phyloP scores from a whole-genome alignment of 2,888 invertebrate genomes.

The Pomacea canaliculata region DNA sequence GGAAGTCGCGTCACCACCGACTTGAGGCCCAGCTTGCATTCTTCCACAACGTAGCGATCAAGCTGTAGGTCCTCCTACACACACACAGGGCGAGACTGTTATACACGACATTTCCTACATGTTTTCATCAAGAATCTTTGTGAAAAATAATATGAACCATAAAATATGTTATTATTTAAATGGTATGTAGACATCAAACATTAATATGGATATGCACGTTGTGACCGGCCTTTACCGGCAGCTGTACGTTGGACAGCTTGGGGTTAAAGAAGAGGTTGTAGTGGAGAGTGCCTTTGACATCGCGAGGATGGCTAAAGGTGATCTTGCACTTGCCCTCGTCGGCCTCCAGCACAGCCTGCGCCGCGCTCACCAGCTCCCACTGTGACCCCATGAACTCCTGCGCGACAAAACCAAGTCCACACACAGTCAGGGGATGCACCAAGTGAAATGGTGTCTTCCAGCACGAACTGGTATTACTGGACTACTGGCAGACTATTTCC shows the following conservation, averaged over 20 bases:
- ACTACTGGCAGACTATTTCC: no score
- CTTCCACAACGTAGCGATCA: constrained; percentile 8
- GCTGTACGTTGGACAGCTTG: not conserved
- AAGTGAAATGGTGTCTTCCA: no score
- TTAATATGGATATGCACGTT: no score
- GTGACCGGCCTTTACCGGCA: constrained; percentile 2
- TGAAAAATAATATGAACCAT: no score
- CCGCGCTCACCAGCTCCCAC: constrained; percentile 4
- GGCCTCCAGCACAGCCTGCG: not conserved
- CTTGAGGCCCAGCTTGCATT: constrained; percentile 6
- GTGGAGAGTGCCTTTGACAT: not conserved
- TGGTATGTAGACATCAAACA: no score
- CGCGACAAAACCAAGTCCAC: no score
- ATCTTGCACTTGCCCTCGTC: constrained; percentile 4
- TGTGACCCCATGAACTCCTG: constrained; percentile 3
- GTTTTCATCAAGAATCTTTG: not conserved
- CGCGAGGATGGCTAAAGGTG: constrained; percentile 1
- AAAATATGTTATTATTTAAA: no score
- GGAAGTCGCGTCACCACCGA: constrained; percentile 13
- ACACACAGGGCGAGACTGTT: not conserved
- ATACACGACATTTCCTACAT: not conserved
- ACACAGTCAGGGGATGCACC: no score
- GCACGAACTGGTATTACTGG: no score
- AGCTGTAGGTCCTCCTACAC: constrained; percentile 2
- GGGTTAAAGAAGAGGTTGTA: constrained; percentile 13